Base-by-base conservation (phyloP, 1,140 invertebrate species). In the Anastrepha ludens region DNA sequence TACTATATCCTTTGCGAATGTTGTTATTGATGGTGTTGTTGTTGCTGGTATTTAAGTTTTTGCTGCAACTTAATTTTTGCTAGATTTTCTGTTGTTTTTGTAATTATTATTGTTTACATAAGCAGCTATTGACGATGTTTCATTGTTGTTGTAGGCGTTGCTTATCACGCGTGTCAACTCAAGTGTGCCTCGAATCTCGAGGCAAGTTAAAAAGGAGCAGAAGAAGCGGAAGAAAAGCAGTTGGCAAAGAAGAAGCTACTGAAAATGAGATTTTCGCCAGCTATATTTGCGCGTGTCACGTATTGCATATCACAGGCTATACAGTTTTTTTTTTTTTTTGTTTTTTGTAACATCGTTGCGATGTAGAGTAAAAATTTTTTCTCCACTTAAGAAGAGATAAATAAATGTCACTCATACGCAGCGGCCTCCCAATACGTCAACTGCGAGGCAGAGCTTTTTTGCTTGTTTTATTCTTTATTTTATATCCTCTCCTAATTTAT, bases 381-480 rank as follows among this genome's bases (percentile, higher is more conserved):
- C 47, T 8, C 17, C 47, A 1, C 7, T 20, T 6, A 58, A 58
- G 47, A 13, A 4, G 7, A 20, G n/a, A n/a, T 58, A 20, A 74
- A 55, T 8, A n/a, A 58, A 81, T 55, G 47, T 81, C 74, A 81
- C 74, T 81, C 74, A 81, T 81, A 81, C 74, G 74, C 74, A 50
- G 47, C 20, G 47, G 74, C n/a, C 13, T 7, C 74, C 64, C 29
- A 29, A 29, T 1, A 29, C 29, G 29, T 0, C 29, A 29, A 29
- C 0, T 29, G 29, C 29, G 1, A 29, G 29, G 29, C 29, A 29
- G 29, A 29, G 29, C 29, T 29, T 29, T 29, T 29, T 29, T 29
- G 29, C 1, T 0, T 29, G 1, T 55, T 11, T 55, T 1, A 6
- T 55, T 55, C 50, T 3, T 55, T 55, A 55, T 55, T 55, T 55